Conservation (phyloP, 92 coral and sea anemone species). For the Palythoa grandis region DNA sequence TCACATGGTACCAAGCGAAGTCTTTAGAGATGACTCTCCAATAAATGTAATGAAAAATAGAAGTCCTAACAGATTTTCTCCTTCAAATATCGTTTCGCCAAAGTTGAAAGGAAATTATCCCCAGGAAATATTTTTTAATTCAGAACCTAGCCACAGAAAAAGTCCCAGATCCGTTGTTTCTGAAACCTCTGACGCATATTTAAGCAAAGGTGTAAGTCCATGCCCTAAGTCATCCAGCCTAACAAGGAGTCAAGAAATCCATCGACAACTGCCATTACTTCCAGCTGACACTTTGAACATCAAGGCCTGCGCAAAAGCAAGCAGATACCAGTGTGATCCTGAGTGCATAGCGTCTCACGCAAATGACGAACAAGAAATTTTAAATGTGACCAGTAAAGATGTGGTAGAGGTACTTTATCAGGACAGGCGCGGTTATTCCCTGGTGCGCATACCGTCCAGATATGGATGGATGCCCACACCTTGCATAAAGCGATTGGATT, state of each 20-base stretch:
- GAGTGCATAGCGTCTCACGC: conserved; percentile 28
- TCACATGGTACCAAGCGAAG: neutral
- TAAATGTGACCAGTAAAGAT: conserved; percentile 26
- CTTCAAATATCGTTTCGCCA: conserved; percentile 2
- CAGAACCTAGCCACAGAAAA: neutral
- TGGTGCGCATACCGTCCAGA: conserved; percentile 37
- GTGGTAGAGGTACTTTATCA: conserved; percentile 25
- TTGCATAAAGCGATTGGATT: conserved; percentile 12
- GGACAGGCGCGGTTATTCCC: conserved; percentile 18
- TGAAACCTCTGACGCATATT: neutral
- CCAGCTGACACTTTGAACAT: neutral
- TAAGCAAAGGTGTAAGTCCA: neutral
- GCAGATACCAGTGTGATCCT: neutral
- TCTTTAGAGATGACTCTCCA: conserved; percentile 5
- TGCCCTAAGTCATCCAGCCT: neutral
- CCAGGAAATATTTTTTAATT: neutral
- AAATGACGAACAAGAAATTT: conserved; percentile 20
- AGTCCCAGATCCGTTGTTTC: neutral
- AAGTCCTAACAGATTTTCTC: neutral
- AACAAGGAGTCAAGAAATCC: neutral
- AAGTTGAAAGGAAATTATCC: neutral
- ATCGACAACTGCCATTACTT: neutral
- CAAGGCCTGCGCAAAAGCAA: neutral
- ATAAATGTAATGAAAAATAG: neutral
- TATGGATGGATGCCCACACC: conserved; percentile 44